These are phyloP conservation scores for Caenorhabditis virilis DNA, from an alignment of 2,888 invertebrate genomes.

Conservation along the genomic window DNA sequence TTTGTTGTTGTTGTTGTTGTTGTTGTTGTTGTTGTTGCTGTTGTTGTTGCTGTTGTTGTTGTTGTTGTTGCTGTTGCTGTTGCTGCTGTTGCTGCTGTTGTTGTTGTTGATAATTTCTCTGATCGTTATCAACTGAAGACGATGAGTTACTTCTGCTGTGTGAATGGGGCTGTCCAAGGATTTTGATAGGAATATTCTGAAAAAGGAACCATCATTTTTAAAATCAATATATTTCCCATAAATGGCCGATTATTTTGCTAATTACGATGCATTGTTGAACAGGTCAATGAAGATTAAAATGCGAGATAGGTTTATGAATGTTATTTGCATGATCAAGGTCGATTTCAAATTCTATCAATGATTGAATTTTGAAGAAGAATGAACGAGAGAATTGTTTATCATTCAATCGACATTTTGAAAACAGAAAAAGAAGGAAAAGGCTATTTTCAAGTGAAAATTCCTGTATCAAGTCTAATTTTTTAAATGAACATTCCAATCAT, in stretches of 20 bases:
- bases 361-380: no score
- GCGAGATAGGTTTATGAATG: no score
- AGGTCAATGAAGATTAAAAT: no score
- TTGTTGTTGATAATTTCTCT: conserved; percentile 5
- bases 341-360: no score
- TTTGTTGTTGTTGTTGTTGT: background rate
- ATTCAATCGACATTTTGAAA: background rate
- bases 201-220: conserved; percentile 4
- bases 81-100: conserved; percentile 3
- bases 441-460: no score
- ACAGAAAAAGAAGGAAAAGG: conserved; percentile 1
- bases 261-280: no score
- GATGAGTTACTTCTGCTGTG: conserved; percentile 38
- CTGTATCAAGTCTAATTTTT: no score
- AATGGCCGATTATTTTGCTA: no score
- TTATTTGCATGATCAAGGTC: no score
- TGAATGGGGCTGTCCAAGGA: conserved; percentile 31
- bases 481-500: no score
- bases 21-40: conserved; percentile 5
- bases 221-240: background rate
- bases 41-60: conserved; percentile 2
- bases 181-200: conserved; percentile 41
- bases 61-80: conserved; percentile 5
- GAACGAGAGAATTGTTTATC: no score
- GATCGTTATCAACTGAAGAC: conserved; percentile 33